Evolutionary conservation across 2,888 invertebrate species (phyloP).

Genomic region (Achlya flavicornis): DNA sequence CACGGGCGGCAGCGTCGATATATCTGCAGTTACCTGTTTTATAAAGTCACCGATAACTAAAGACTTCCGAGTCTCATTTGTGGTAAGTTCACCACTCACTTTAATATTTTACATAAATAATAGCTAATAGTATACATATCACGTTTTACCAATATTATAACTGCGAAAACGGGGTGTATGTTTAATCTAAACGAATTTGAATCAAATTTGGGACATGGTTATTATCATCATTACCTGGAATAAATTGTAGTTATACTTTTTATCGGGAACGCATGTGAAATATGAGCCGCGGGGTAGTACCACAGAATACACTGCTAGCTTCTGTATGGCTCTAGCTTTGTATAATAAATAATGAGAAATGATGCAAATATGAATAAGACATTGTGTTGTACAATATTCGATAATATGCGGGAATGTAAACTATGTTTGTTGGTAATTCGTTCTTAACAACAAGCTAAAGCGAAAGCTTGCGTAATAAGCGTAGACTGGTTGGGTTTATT

Average conservation of each 20-base stretch:
- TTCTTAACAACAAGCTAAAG: not conserved
- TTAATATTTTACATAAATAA: not conserved
- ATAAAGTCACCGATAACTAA: conserved; percentile 45
- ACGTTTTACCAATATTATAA: not conserved
- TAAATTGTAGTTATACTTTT: too few relatives aligned
- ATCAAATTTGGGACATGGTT: too few relatives aligned
- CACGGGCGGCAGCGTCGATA: conserved; percentile 42
- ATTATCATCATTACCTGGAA: too few relatives aligned
- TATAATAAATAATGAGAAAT: too few relatives aligned
- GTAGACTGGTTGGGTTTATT: not conserved
- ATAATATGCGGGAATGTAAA: not conserved
- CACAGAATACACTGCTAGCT: too few relatives aligned
- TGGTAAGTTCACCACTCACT: conserved; percentile 56
- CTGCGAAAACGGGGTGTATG: not conserved
- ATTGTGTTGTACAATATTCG: not conserved
- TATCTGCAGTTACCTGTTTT: conserved; percentile 65
- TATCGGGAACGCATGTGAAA: too few relatives aligned
- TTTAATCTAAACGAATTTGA: too few relatives aligned
- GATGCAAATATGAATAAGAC: too few relatives aligned
- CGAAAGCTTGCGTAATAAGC: not conserved
- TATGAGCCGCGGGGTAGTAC: too few relatives aligned
- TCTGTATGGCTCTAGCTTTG: too few relatives aligned
- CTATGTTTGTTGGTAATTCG: not conserved
- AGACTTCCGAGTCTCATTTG: conserved; percentile 65
- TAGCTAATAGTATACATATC: too few relatives aligned